A percentile compares a stretch with the other conserved stretches of the same genome.
phyloP scores from a whole-genome alignment of 2,888 invertebrate genomes.

The Drosophila testacea region DNA sequence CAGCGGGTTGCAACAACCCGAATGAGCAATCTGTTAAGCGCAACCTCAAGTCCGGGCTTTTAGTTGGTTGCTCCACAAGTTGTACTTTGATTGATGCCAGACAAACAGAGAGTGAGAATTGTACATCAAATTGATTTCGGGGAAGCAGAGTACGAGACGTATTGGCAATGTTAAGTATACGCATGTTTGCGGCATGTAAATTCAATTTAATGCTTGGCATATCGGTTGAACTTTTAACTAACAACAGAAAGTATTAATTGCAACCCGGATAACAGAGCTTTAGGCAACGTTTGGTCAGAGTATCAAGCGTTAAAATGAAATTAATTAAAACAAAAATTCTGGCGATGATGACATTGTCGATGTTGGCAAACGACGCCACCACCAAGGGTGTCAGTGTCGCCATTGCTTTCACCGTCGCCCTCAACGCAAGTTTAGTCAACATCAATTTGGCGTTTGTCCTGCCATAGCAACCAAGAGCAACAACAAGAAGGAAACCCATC shows the following conservation, averaged over 20 bases:
- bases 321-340: conserved; percentile 72
- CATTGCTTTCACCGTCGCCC: conserved; percentile 23
- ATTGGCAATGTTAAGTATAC: conserved; percentile 16
- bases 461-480: conserved; percentile 35
- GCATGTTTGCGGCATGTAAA: conserved; percentile 29
- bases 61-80: conserved; percentile 8
- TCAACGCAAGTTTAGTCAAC: conserved; percentile 62
- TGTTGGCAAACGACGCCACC: conserved; percentile 35
- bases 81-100: conserved; percentile 14
- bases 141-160: conserved; percentile 13
- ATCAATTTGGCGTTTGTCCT: conserved; percentile 46
- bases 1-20: conserved; percentile 44
- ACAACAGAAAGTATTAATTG: conserved; percentile 34
- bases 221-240: conserved; percentile 25
- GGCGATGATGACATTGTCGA: conserved; percentile 54
- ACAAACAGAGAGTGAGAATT: background rate
- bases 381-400: conserved; percentile 33
- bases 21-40: conserved; percentile 39
- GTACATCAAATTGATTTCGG: conserved; percentile 30
- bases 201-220: conserved; percentile 43
- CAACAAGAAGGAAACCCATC: background rate
- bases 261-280: background rate
- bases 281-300: conserved; percentile 38
- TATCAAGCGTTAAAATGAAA: conserved; percentile 63
- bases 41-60: conserved; percentile 27